Conservation (phyloP, 1,140 invertebrate genomes). For the Euura lappo region DNA sequence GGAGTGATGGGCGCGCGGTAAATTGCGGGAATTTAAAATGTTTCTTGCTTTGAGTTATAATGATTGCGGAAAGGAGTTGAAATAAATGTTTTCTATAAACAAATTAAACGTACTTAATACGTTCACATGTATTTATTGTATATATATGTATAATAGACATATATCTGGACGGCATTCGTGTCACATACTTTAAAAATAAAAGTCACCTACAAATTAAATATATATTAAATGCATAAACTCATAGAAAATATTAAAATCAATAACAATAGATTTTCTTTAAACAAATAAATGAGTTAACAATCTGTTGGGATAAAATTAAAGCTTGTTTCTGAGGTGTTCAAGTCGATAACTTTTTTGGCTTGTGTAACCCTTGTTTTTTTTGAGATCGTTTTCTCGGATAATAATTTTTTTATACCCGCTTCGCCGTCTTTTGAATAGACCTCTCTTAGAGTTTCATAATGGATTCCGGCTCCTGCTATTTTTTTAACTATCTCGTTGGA, state of each 20-base stretch:
- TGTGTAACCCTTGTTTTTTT: slow-evolving; percentile 5
- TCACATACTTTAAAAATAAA: not conserved
- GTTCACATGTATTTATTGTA: too few species aligned
- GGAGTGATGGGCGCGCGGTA: too few species aligned
- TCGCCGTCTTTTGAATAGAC: slow-evolving; percentile 14
- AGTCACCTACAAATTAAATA: not conserved
- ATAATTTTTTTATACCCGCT: slow-evolving; percentile 15
- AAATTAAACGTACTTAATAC: too few species aligned
- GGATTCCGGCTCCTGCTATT: slow-evolving; percentile 18
- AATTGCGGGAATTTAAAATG: too few species aligned
- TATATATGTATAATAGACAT: too few species aligned
- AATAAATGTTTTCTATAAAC: too few species aligned
- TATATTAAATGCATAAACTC: not conserved
- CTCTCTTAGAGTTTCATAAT: slow-evolving; percentile 7
- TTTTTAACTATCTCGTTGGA: slow-evolving; percentile 12
- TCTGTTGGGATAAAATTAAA: not conserved
- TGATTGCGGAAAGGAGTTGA: too few species aligned
- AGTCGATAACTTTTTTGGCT: not conserved
- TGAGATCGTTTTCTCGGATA: slow-evolving; percentile 10
- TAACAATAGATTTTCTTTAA: not conserved
- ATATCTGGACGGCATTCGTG: not conserved
- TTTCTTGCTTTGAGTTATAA: too few species aligned
- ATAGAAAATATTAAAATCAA: not conserved
- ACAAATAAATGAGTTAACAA: not conserved
- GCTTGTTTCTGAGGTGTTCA: not conserved